phyloP scores from a whole-genome alignment of 2,888 invertebrate species.

The Rhagonycha fulva region DNA sequence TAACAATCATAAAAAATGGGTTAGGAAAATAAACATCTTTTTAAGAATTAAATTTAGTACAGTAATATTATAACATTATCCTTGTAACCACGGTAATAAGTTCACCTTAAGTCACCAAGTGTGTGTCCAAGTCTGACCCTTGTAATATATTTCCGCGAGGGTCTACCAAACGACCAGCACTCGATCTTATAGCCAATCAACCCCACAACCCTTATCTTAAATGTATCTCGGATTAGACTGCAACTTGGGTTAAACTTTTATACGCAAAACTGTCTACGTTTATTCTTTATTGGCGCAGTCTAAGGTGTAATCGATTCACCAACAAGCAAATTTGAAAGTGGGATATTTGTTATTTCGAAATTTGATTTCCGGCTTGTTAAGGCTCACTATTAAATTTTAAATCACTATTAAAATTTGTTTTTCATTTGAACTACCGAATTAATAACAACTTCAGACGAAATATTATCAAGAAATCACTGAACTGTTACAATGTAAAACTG shows the following conservation, averaged over 20 bases:
- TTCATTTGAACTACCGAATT: neutral
- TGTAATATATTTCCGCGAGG: conserved; percentile 48
- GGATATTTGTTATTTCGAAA: conserved; percentile 53
- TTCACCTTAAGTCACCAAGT: conserved; percentile 31
- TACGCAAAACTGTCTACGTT: conserved; percentile 5
- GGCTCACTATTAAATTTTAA: neutral
- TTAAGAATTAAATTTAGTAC: neutral
- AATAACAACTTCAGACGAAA: neutral
- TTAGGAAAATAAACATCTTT: neutral
- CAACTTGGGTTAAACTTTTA: conserved; percentile 34
- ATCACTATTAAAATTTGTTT: neutral
- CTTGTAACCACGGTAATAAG: conserved; percentile 23
- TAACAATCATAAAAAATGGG: neutral
- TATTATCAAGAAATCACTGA: neutral
- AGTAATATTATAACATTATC: conserved; percentile 9
- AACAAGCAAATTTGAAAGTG: conserved; percentile 51
- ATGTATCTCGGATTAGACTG: conserved; percentile 39
- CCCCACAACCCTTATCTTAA: conserved; percentile 45
- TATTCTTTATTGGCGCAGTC: conserved; percentile 42
- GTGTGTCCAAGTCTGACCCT: conserved; percentile 24
- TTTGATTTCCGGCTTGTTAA: conserved; percentile 39
- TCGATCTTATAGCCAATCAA: conserved; percentile 50
- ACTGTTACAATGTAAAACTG: neutral
- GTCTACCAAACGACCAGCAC: conserved; percentile 49
- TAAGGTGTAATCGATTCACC: conserved; percentile 42